Evolutionary conservation across 1,140 invertebrate genomes (phyloP), one percentile per base, ranked within the genome.

Genomic region (Cecropterus lyciades): DNA sequence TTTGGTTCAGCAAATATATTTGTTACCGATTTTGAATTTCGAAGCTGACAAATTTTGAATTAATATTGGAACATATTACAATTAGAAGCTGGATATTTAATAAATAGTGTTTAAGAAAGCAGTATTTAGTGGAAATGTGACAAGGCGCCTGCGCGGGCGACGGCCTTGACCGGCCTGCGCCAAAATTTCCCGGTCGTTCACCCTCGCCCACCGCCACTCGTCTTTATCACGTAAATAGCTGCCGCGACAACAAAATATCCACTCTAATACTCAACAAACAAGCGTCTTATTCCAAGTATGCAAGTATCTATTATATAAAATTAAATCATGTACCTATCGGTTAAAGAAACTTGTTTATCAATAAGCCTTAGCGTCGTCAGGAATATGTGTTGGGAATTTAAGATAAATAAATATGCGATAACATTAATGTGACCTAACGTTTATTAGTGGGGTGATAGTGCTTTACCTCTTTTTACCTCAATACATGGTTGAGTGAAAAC

Each of bases 111-210:
- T 8, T 10, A 33, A 33, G 24, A 51, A 59, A 46, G 74, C 16
- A 27, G 55, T 75, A 13, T 40, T 40, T 40, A 75, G 72, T 59
- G 42, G 20, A 46, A 59, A 43, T 43, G 74, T 73, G 62, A 56
- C 60, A 65, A 60, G 74, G 82, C 85, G 85, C 79, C 65, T 81
- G 85, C 84, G 85, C 82, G 83, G 79, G 73, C 70, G 66, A 75
- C 80, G 89, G 89, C 89, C 89, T 92, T 92, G 89, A 92, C 89
- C 89, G 84, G 79, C 82, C 84, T 89, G 89, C 89, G 89, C 89
- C 87, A 92, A 92, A 92, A 88, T 89, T 92, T 88, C 80, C 89
- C 84, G 89, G 84, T 89, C 87, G 69, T 89, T 89, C 87, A 92
- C 87, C 86, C 81, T 75, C 86, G 82, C 84, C 84, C 84, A 85